Conservation (phyloP, 2,888 invertebrate genomes). For the Fissipunctia ypsillon region DNA sequence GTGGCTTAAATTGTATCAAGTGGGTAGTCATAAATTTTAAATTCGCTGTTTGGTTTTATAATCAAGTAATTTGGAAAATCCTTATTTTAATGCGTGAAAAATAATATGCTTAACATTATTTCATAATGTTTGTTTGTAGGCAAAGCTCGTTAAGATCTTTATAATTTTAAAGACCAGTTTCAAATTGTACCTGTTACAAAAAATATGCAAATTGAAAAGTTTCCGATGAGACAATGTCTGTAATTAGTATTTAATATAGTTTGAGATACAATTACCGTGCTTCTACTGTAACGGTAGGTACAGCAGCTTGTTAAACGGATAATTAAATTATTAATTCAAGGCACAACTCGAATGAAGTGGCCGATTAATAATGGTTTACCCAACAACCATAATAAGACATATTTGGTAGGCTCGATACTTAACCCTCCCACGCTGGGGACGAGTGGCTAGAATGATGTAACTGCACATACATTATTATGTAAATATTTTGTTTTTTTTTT, state of each 20-base stretch:
- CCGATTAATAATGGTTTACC: conserved; percentile 26
- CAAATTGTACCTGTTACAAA: no score
- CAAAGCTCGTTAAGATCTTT: not conserved
- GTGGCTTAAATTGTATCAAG: conserved; percentile 41
- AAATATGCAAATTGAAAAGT: not conserved
- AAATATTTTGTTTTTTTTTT: conserved; percentile 10
- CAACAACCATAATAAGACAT: conserved; percentile 27
- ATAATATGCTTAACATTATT: not conserved
- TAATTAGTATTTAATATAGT: not conserved
- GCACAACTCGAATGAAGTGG: not conserved
- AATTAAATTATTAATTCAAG: conserved; percentile 33
- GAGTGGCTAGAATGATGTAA: conserved; percentile 43
- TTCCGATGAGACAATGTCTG: not conserved
- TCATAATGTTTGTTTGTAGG: not conserved
- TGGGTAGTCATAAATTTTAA: conserved; percentile 11
- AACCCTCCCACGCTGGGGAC: conserved; percentile 43
- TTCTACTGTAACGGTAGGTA: not conserved
- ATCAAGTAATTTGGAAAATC: not conserved
- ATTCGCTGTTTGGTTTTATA: not conserved
- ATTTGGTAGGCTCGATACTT: conserved; percentile 39
- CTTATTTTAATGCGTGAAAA: not conserved
- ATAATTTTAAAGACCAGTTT: not conserved
- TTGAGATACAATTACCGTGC: no score
- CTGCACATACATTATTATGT: conserved; percentile 2
- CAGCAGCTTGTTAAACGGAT: not conserved